phyloP scores from a whole-genome alignment of 2,888 invertebrate genomes.

The Epistrophe eligans region DNA sequence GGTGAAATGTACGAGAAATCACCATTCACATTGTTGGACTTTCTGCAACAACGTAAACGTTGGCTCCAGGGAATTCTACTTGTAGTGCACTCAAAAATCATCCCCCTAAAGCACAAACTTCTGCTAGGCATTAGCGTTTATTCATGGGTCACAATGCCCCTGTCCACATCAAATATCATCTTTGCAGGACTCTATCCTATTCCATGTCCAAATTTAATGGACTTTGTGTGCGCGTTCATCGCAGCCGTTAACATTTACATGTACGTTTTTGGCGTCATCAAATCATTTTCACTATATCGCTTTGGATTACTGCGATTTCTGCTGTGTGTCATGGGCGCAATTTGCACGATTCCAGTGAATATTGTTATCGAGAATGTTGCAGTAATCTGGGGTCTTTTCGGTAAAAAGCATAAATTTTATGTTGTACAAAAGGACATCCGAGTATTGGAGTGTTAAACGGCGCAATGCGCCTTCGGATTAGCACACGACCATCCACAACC shows the following conservation, averaged over 20 bases:
- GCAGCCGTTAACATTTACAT: constrained; percentile 98
- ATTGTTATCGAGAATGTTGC: constrained; percentile 97
- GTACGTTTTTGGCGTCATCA: constrained; percentile 99
- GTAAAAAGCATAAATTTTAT: constrained; percentile 98
- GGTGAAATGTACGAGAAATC: constrained; percentile 99
- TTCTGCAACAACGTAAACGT: constrained; percentile 97
- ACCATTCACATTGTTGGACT: constrained; percentile 97
- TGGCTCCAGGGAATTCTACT: constrained; percentile 97
- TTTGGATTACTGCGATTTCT: constrained; percentile 92
- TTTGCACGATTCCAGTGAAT: constrained; percentile 96
- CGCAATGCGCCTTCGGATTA: neutral
- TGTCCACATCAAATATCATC: constrained; percentile 95
- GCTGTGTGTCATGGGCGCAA: constrained; percentile 92
- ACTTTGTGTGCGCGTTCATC: constrained; percentile 94
- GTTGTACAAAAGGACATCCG: constrained; percentile 96
- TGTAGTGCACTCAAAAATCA: constrained; percentile 93
- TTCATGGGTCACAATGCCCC: constrained; percentile 97
- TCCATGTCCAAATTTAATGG: constrained; percentile 92
- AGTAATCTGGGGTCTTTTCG: constrained; percentile 96
- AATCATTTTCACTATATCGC: constrained; percentile 95
- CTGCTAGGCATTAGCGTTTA: constrained; percentile 95
- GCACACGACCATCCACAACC: constrained; percentile 14
- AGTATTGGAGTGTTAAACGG: constrained; percentile 85
- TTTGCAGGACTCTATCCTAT: constrained; percentile 94
- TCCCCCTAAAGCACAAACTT: constrained; percentile 91